These are phyloP conservation scores for Aldabrachelys gigantea DNA, from an alignment of 2,113 vertebrate species.

Conservation along the genomic window DNA sequence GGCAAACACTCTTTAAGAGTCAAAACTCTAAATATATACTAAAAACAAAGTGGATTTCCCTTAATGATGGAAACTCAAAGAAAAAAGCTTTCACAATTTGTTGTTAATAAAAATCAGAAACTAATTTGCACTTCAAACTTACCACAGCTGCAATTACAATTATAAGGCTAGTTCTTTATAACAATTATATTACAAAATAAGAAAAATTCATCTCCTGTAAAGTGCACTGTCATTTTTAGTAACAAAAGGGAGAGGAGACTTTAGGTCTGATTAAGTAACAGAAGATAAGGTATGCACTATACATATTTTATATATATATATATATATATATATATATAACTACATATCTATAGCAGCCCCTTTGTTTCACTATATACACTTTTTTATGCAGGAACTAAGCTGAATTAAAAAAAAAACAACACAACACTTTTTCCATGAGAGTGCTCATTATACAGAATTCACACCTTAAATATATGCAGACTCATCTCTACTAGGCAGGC, in stretches of 20 bases:
- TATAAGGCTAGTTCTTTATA: conserved; percentile 28
- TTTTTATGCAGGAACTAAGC: conserved; percentile 49
- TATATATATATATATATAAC: neutral
- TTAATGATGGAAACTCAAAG: conserved; percentile 40
- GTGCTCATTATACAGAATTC: conserved; percentile 60
- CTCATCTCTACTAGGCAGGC: conserved; percentile 72
- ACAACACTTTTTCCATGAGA: neutral
- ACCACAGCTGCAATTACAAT: conserved; percentile 40
- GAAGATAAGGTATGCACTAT: neutral
- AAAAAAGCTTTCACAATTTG: conserved; percentile 22
- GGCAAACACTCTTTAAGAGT: conserved; percentile 78
- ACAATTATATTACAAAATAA: conserved; percentile 31
- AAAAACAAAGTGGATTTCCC: conserved; percentile 45
- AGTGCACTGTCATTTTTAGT: neutral
- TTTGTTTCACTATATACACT: neutral
- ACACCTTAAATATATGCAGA: conserved; percentile 73
- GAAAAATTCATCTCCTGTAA: neutral
- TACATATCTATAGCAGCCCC: neutral
- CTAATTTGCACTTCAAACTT: conserved; percentile 49
- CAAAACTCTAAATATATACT: conserved; percentile 61
- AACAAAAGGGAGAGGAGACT: neutral
- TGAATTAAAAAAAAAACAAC: neutral
- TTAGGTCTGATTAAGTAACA: conserved; percentile 22
- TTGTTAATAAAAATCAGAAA: conserved; percentile 34
- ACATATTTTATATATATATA: too few species aligned